Base-by-base conservation (phyloP, 1,140 invertebrate genomes). In the Habropoda laboriosa region DNA sequence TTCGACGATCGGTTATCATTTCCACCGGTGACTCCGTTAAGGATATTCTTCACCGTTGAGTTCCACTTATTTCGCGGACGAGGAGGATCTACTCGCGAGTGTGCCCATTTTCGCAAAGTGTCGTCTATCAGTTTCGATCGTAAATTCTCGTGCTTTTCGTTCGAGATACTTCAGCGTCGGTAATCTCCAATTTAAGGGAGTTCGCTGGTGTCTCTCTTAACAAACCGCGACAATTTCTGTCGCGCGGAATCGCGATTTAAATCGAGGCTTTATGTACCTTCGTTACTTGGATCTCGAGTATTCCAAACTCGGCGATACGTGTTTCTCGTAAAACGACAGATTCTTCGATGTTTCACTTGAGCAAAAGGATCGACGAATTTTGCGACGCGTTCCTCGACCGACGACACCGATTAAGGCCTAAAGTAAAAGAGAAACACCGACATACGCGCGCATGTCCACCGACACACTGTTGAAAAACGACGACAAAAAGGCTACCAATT, bases 381-480 rank as follows among this genome's bases (percentile, higher is more conserved):
- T 24, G n/a, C 27, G 47, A 32, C 42, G 55, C 73, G 66, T 78
- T 38, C 38, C 42, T 47, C 57, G 66, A 70, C 49, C 61, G 66
- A 63, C 58, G 64, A 71, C 35, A 53, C 58, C 58, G 79, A 85
- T 82, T 55, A 85, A 82, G 84, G 84, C 84, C 84, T 86, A 86
- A 85, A 73, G 66, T 71, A 60, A 32, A 32, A 35, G 66, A 55
- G 55, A 71, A 55, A 49, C 38, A 49, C 12, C 13, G 21, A 18
- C 12, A 21, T n/a, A 57, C 7, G 18, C 27, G 8, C 21, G 27
- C 58, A 30, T 27, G 40, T 38, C 30, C 35, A 32, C 47, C 8
- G 24, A 83, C 49, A 57, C 70, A 68, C 55, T n/a, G 32, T n/a
- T 12, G 51, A 27, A 24, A 58, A 66, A 68, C 12, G 64, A 51